These are phyloP conservation scores for Bergia sp. DNA, from an alignment of 92 coral and sea anemone genomes.

Conservation along the genomic window DNA sequence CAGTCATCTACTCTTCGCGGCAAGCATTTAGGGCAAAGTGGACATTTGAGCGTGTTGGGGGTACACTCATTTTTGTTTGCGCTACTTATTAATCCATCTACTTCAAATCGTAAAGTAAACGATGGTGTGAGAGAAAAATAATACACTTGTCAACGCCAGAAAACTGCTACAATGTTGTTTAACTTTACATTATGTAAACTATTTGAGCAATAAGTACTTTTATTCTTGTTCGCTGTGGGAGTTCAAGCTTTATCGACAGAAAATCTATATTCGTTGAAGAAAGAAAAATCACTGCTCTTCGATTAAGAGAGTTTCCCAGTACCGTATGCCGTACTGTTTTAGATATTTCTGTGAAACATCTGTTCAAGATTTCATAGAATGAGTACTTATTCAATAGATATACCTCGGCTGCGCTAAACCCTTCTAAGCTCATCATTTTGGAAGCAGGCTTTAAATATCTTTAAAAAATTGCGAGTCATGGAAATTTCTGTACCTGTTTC, in stretches of 20 bases:
- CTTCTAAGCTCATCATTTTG: conserved; percentile 48
- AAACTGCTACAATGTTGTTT: conserved; percentile 57
- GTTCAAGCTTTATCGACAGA: conserved; percentile 45
- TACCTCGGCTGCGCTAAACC: conserved; percentile 1
- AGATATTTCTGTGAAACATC: conserved; percentile 68
- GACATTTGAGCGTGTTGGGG: conserved; percentile 45
- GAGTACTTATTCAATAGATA: conserved; percentile 47
- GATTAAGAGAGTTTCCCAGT: conserved; percentile 31
- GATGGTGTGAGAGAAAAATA: conserved; percentile 63
- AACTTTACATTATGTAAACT: conserved; percentile 72
- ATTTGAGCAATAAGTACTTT: conserved; percentile 53
- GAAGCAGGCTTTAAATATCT: conserved; percentile 54
- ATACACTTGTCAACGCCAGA: conserved; percentile 55
- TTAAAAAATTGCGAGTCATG: conserved; percentile 53
- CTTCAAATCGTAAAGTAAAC: conserved; percentile 65
- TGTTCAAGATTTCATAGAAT: conserved; percentile 70
- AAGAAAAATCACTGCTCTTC: conserved; percentile 38
- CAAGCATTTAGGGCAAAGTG: conserved; percentile 1
- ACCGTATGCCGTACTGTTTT: conserved; percentile 51
- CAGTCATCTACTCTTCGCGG: conserved; percentile 11
- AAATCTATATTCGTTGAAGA: conserved; percentile 63
- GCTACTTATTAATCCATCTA: conserved; percentile 71
- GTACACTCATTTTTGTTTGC: conserved; percentile 55
- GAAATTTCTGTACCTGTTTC: conserved; percentile 63
- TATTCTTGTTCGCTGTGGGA: conserved; percentile 50